Base-by-base conservation (phyloP, 2,888 invertebrate species). In the Corythucha ciliata region DNA sequence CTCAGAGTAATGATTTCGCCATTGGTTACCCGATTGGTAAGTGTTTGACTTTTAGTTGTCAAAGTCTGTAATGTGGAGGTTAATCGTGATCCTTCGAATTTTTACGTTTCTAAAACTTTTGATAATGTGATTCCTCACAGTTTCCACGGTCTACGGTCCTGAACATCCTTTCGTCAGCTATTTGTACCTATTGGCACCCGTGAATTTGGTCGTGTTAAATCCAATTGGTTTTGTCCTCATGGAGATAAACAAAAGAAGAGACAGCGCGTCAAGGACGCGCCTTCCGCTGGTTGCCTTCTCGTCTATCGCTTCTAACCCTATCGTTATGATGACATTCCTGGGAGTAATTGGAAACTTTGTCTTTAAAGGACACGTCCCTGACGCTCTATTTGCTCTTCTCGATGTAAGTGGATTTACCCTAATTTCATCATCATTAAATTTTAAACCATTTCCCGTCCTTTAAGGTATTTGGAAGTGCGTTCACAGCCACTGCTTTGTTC, bases 1-100 rank as follows among this genome's bases (percentile, higher is more conserved):
- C 94, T 0, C 94, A 94, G 67, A 93, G 92, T 67, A 96, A 96
- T 74, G 96, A 96, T 70, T 94, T 96, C 72, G 94, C 96, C 18
- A 79, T 96, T 61, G 94, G 94, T 56, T 92, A 84, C 71, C 94
- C 96, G 5, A 91, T 94, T 61, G 83, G 92, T 89, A 74, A 79
- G 74, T 70, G 40, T 33, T 27, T 49, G 37, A 25, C 42, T 4
- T 41, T 14, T 8, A 37, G 46, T 54, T 55, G 54, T 53, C 52
- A 40, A 39, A 27, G 70, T 72, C 52, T 20, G n/a, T n/a, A n/a
- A n/a, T n/a, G n/a, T n/a, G n/a, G n/a, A n/a, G n/a, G n/a, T n/a
- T n/a, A n/a, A n/a, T n/a, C n/a, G n/a, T n/a, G n/a, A n/a, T n/a
- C n/a, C n/a, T n/a, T n/a, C n/a, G n/a, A n/a, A n/a, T n/a, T n/a